phyloP scores from a whole-genome alignment of 2,113 vertebrate species.

The Agapornis roseicollis region DNA sequence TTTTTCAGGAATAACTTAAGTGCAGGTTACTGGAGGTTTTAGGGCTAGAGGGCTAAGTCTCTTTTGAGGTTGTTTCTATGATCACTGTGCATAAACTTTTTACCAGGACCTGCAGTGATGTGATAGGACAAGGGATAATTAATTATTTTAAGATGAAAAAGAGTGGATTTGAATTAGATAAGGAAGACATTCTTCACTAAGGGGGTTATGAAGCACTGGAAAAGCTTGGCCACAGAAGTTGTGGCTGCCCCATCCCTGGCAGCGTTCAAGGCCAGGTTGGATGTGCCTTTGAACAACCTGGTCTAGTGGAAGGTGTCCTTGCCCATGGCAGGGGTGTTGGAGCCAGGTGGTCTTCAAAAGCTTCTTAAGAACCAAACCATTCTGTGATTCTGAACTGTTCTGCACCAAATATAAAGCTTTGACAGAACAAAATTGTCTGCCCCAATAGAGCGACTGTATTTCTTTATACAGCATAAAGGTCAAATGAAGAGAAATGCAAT shows the following conservation, averaged over 20 bases:
- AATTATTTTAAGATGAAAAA: not conserved
- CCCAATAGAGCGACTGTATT: not conserved
- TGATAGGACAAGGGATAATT: not conserved
- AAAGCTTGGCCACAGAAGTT: not conserved
- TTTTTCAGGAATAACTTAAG: not conserved
- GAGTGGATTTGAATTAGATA: not conserved
- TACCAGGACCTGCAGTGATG: not conserved
- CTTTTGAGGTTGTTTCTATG: not conserved
- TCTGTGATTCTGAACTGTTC: not conserved
- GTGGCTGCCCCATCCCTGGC: not conserved
- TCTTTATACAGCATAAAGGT: not conserved
- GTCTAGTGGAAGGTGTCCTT: not conserved
- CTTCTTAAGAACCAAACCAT: not conserved
- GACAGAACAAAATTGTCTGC: not conserved
- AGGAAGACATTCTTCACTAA: not conserved
- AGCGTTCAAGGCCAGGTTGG: not conserved
- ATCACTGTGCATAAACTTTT: not conserved
- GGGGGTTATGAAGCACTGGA: not conserved
- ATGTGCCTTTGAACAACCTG: not conserved
- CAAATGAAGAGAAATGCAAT: not conserved
- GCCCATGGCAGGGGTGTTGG: not conserved
- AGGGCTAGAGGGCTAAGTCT: not conserved
- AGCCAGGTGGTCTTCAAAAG: not conserved
- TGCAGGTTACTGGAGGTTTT: not conserved
- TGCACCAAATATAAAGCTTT: not conserved